Percentiles rank a stretch among this genome's conserved stretches.
These are phyloP conservation scores for Psilopogon haemacephalus DNA, from an alignment of 2,113 vertebrate genomes.

Conservation along the genomic window DNA sequence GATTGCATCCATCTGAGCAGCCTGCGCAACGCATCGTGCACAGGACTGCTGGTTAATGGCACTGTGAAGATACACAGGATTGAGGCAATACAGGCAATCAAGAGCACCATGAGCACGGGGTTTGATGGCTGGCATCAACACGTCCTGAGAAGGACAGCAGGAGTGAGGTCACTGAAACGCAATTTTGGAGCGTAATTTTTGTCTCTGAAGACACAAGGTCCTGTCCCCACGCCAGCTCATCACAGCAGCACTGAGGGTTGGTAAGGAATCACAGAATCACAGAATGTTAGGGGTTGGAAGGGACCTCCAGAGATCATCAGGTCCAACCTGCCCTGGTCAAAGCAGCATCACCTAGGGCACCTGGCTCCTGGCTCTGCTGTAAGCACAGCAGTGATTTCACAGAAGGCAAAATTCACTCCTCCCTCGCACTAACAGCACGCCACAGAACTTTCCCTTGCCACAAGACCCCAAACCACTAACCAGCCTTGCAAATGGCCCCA, in stretches of 20 bases:
- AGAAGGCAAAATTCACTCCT: not conserved
- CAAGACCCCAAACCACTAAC: not conserved
- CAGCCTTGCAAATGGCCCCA: not conserved
- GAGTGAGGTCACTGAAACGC: not conserved
- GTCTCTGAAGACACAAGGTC: not conserved
- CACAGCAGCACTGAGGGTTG: not conserved
- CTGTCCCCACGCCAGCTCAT: not conserved
- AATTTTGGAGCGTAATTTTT: not conserved
- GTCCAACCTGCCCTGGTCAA: too few relatives aligned
- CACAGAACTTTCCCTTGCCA: not conserved
- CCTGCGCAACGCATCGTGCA: not conserved
- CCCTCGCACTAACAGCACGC: not conserved
- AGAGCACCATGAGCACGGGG: rapidly evolving
- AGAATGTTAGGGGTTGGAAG: too few relatives aligned
- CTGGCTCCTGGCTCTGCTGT: not conserved
- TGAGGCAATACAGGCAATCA: not conserved
- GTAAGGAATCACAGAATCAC: not conserved
- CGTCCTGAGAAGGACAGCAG: not conserved
- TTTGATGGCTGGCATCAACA: not conserved
- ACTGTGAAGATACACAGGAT: not conserved
- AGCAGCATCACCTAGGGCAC: too few relatives aligned
- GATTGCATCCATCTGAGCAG: not conserved
- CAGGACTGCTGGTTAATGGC: not conserved
- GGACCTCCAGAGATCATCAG: too few relatives aligned
- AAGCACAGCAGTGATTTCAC: not conserved